These are phyloP conservation scores for Oscheius myriophilus DNA, from an alignment of 2,888 invertebrate genomes.

Conservation along the genomic window DNA sequence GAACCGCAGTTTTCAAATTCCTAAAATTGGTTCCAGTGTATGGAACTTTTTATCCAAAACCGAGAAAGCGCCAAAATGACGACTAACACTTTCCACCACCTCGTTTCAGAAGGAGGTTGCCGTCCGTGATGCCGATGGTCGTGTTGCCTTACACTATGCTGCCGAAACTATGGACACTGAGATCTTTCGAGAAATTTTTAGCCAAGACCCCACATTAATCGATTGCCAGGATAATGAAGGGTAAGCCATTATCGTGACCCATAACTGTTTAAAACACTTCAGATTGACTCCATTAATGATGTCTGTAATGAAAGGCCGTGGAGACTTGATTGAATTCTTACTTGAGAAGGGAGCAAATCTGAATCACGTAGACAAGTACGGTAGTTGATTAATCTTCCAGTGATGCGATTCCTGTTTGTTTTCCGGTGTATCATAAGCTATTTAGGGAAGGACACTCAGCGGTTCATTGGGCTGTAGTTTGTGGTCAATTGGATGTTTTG, in stretches of 20 bases:
- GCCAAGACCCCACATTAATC: slow-evolving; percentile 83
- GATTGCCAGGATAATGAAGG: slow-evolving; percentile 90
- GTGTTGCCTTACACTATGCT: slow-evolving; percentile 91
- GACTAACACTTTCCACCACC: too few relatives aligned
- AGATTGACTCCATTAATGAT: slow-evolving; percentile 89
- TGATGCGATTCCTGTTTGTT: neutral
- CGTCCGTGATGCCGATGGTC: slow-evolving; percentile 60
- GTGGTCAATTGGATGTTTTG: slow-evolving; percentile 60
- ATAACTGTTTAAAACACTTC: neutral
- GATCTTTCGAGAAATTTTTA: slow-evolving; percentile 80
- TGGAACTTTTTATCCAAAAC: too few relatives aligned
- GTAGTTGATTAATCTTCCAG: too few relatives aligned
- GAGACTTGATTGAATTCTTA: slow-evolving; percentile 85
- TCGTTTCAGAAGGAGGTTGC: slow-evolving; percentile 37
- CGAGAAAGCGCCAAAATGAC: too few relatives aligned
- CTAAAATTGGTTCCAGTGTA: too few relatives aligned
- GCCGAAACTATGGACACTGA: slow-evolving; percentile 79
- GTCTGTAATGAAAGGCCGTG: slow-evolving; percentile 91
- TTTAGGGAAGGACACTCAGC: slow-evolving; percentile 86
- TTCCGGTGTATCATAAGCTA: neutral
- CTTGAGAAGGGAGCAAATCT: slow-evolving; percentile 87
- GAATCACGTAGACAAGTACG: slow-evolving; percentile 83
- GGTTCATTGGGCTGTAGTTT: slow-evolving; percentile 94
- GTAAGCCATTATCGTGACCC: slow-evolving; percentile 31
- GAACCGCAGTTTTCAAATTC: too few relatives aligned